Base-by-base conservation (phyloP, 2,797 vertebrate genomes). In the Arctocebus calabarensis region DNA sequence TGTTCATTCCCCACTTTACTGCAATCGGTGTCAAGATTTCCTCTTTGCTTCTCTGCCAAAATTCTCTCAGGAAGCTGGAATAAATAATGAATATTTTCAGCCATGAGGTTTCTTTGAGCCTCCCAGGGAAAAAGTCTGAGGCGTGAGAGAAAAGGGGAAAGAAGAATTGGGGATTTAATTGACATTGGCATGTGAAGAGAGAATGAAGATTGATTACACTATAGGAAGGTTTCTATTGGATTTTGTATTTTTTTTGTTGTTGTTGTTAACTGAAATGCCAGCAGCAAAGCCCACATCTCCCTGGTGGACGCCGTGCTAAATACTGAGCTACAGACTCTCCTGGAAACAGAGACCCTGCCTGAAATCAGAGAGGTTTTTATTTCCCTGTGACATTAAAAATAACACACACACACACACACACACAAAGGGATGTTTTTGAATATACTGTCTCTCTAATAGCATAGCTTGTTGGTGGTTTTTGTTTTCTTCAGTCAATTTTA, bases 241-340 rank as follows among this genome's bases (percentile, higher is more conserved):
- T 97, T 94, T 97, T 93, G 13, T 23, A 84, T 97, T 95, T 96
- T 74, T 73, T 90, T 94, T 29, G 3, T 97, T 95, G 96, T 74
- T 73, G 90, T 94, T 29, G 3, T 79, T 97, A 32, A 73, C 66
- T 84, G 13, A 14, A 64, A 55, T 74, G 61, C 25, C 96, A 48
- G 25, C 27, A 88, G 27, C 45, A 43, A 52, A 55, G 52, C 0
- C 22, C 16, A 75, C 66, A 10, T 12, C 32, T 95, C 96, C 73
- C n/a, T 89, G 17, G 19, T 89, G 83, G 52, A 73, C 14, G 27
- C 88, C 48, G 62, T 89, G 73, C 75, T 52, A 55, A 64, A 43
- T 22, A 55, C n/a, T 11, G 0, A 62, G 8, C 14, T 55, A 16
- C 34, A 16, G 55, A 95, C 40, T 73, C 73, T 61, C 64, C 1